Evolutionary conservation across 2,888 invertebrate genomes (phyloP).

Genomic region (Macaria notata): DNA sequence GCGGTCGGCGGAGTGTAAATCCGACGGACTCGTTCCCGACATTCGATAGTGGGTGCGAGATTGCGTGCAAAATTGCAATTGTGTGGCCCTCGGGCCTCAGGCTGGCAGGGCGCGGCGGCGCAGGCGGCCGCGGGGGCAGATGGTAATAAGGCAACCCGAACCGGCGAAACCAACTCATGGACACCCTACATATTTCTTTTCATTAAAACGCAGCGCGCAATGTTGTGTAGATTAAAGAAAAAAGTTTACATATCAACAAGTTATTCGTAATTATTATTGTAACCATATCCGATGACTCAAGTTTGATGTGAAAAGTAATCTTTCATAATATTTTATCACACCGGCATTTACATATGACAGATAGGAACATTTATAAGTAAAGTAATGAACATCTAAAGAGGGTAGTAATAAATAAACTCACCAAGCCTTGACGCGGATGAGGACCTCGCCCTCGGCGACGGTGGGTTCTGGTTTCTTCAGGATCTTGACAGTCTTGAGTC

Average conservation of each 20-base stretch:
- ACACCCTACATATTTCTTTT: constrained; percentile 7
- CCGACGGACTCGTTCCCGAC: constrained; percentile 51
- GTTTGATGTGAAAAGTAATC: too few relatives aligned
- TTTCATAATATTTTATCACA: too few relatives aligned
- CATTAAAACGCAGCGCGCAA: constrained; percentile 8
- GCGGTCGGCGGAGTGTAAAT: constrained; percentile 57
- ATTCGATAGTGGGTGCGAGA: constrained; percentile 48
- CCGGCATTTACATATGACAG: too few relatives aligned
- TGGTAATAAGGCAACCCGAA: constrained; percentile 61
- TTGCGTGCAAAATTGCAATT: constrained; percentile 63
- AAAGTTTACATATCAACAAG: too few relatives aligned
- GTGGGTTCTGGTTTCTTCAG: constrained; percentile 90
- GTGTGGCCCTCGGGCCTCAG: constrained; percentile 40
- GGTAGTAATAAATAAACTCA: constrained; percentile 76
- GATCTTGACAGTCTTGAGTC: constrained; percentile 92
- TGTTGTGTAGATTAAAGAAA: too few relatives aligned
- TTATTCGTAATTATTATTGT: too few relatives aligned
- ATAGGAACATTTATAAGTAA: too few relatives aligned
- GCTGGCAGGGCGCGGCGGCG: constrained; percentile 42
- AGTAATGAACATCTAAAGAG: too few relatives aligned
- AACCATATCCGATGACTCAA: too few relatives aligned
- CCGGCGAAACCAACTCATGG: constrained; percentile 33
- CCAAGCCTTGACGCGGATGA: constrained; percentile 93
- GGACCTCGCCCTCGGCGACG: constrained; percentile 87
- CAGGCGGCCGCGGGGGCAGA: constrained; percentile 54